Evolutionary conservation across 2,113 vertebrate genomes (phyloP).

Genomic region (Lepisosteus osseus): DNA sequence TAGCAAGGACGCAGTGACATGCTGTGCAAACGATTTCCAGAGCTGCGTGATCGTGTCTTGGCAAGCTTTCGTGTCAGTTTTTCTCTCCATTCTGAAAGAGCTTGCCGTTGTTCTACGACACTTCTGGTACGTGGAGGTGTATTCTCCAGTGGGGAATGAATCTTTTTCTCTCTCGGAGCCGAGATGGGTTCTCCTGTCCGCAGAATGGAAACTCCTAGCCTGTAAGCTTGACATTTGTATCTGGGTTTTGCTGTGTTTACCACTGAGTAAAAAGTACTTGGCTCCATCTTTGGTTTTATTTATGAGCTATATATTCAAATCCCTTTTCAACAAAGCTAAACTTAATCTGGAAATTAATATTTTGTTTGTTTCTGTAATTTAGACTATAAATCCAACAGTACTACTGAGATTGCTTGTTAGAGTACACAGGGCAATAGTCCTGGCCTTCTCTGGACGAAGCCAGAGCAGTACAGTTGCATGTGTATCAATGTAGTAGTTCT

Average conservation of each 20-base stretch:
- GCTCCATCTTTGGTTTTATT: too few species aligned
- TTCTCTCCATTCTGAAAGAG: background rate
- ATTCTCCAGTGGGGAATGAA: conserved; percentile 1
- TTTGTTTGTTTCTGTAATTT: too few species aligned
- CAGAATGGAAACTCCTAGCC: background rate
- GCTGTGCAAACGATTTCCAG: background rate
- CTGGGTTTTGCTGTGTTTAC: conserved; percentile 16
- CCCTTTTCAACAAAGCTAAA: too few species aligned
- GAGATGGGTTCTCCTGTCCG: background rate
- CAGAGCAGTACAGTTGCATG: too few species aligned
- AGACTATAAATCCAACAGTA: too few species aligned
- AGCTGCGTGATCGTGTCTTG: background rate
- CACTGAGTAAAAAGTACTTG: conserved; percentile 31
- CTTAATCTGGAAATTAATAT: too few species aligned
- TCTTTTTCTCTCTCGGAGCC: background rate
- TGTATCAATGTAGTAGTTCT: too few species aligned
- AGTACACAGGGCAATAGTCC: too few species aligned
- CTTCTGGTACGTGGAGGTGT: conserved; percentile 10
- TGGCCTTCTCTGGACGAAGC: too few species aligned
- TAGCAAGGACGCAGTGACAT: conserved; percentile 6
- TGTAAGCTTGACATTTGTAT: background rate
- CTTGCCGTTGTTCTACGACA: background rate
- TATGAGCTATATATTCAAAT: too few species aligned
- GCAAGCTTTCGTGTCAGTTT: background rate
- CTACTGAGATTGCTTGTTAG: too few species aligned